These are phyloP conservation scores for Aramus guarauna DNA, from an alignment of 2,113 vertebrate species.

Conservation along the genomic window DNA sequence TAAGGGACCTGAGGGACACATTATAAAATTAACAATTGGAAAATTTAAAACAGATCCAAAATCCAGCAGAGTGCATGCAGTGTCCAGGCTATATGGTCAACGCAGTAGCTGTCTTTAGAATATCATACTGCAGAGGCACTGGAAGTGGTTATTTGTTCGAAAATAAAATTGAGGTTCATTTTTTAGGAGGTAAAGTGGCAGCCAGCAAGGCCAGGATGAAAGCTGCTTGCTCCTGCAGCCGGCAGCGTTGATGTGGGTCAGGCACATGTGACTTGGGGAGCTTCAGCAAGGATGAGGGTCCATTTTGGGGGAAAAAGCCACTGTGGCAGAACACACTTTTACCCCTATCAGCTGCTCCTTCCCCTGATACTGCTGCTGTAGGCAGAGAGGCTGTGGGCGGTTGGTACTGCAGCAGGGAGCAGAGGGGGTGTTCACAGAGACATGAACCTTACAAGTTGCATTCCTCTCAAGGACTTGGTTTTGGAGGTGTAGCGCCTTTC, in stretches of 20 bases:
- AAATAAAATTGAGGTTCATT: not conserved
- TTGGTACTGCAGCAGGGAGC: not conserved
- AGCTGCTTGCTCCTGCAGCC: not conserved
- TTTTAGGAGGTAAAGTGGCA: not conserved
- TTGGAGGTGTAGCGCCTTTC: not conserved
- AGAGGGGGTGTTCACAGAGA: not conserved
- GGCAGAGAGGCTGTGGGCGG: not conserved
- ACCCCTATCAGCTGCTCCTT: not conserved
- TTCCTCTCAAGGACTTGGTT: not conserved
- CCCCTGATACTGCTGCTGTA: not conserved
- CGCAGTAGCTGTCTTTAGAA: not conserved
- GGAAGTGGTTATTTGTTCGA: not conserved
- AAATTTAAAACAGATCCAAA: slow-evolving; percentile 11
- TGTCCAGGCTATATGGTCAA: not conserved
- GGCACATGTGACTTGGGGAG: not conserved
- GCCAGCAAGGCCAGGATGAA: not conserved
- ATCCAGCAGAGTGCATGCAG: not conserved
- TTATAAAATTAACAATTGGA: slow-evolving; percentile 60
- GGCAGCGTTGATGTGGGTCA: not conserved
- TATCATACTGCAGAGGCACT: not conserved
- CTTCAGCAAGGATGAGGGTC: not conserved
- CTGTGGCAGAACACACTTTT: not conserved
- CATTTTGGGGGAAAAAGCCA: not conserved
- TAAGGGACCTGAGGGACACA: slow-evolving; percentile 17
- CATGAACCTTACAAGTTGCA: rapidly evolving